Conservation (phyloP, 2,113 vertebrate species). For the Tychaedon coryphoeus region DNA sequence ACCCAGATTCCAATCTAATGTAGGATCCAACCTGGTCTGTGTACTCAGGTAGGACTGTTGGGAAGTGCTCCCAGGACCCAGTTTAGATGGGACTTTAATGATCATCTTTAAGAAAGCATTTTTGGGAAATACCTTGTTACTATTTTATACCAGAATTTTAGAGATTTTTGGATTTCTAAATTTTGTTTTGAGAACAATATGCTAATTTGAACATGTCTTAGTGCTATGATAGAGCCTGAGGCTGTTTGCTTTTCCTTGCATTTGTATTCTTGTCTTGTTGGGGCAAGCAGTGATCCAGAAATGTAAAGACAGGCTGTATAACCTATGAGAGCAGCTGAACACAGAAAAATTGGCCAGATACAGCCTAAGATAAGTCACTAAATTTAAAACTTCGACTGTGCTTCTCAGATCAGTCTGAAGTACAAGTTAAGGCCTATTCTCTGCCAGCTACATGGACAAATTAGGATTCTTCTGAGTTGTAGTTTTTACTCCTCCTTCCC, state of each 20-base stretch:
- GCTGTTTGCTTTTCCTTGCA: background rate
- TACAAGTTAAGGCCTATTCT: background rate
- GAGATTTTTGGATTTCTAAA: background rate
- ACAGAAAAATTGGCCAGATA: background rate
- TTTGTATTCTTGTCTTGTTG: constrained; percentile 31
- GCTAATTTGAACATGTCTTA: background rate
- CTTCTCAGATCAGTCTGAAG: background rate
- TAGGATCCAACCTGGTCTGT: background rate
- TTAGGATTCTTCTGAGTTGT: background rate
- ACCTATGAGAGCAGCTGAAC: constrained; percentile 20
- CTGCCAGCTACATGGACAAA: background rate
- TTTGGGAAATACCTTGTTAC: background rate
- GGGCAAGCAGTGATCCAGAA: constrained; percentile 16
- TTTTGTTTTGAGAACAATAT: background rate
- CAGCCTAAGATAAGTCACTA: background rate
- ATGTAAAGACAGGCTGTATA: background rate
- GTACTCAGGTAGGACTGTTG: background rate
- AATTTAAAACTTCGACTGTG: background rate
- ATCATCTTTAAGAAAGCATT: background rate
- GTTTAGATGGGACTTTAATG: background rate
- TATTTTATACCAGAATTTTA: background rate
- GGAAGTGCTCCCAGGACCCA: background rate
- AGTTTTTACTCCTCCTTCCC: background rate
- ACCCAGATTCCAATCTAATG: background rate
- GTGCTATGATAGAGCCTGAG: background rate